Evolutionary conservation across 2,888 invertebrate genomes (phyloP), one percentile per base, ranked within the genome.

Genomic region (Cerceris ruficornis): DNA sequence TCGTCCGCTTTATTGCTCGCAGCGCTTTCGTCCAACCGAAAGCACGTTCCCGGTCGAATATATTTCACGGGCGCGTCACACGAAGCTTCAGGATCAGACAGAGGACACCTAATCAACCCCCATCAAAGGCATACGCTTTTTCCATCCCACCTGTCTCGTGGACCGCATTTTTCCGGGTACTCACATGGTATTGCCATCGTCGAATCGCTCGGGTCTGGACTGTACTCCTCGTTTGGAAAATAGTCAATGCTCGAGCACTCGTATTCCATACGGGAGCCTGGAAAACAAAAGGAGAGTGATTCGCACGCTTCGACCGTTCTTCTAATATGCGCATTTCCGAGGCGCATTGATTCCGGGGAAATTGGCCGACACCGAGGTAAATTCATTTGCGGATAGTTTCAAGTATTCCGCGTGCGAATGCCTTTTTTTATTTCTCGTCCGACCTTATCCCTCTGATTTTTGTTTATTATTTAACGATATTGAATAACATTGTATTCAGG

Each of bases 181-280:
- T 97, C 94, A 98, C 98, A 98, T 91, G 98, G 97, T 93, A 98
- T 98, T 41, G 97, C 97, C 93, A 96, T 95, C n/a, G 98, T 97
- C 8, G 97, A 98, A 92, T 98, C 98, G 89, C 96, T 96, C 0
- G 96, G 96, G 93, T 98, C 98, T 13, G 98, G 96, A 86, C 96
- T 95, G 93, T 98, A 97, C 88, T 96, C 96, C 88, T 97, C 97
- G 88, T 96, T 94, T 8, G 97, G 96, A 91, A 98, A 98, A 93
- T 97, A 98, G 90, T 98, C 97, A 86, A 98, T 98, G 92, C 96
- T 96, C 90, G 95, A 94, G 93, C 98, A 98, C 85, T 95, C 94
- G 92, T 95, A 95, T 81, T 95, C 93, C 81, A 94, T 94, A 86
- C 95, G 95, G 79, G 96, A 96, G 90, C 95, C 96, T 96, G 95